Base-by-base conservation (phyloP, 2,797 vertebrate genomes). In the Morus bassanus region DNA sequence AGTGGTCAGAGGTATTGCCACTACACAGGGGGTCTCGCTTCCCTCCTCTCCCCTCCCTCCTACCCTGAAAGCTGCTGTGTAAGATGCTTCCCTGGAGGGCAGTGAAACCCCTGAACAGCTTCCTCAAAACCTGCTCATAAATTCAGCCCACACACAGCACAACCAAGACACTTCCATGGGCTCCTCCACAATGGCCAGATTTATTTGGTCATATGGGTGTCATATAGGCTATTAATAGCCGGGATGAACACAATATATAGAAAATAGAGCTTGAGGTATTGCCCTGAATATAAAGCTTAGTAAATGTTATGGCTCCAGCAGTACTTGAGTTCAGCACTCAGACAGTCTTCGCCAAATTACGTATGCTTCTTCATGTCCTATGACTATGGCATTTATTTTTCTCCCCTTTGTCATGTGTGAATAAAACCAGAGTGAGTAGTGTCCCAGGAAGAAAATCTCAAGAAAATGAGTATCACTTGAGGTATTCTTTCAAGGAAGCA, bases 161-260 rank as follows among this genome's bases (percentile, higher is more conserved):
- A 85, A 45, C 39, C 19, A 64, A 68, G 16, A 21, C 80, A 69
- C 35, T 85, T 95, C 80, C 86, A 85, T 1, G 5, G 53, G 22
- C 60, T 85, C 64, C 60, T 90, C 56, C 74, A 70, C 22, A 59
- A 45, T 41, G 87, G 87, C 46, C 65, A 56, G 50, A 28, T 95
- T 81, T 96, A 87, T 82, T 95, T 87, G 80, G 54, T 78, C 93
- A 77, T 76, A 60, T 11, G 77, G 41, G 75, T 85, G 56, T 85
- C 70, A 54, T 89, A 77, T 64, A 89, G 46, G 18, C 25, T 96
- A 95, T 94, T 93, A 92, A 78, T 88, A 93, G n/a, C 46, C 67
- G 91, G 61, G 61, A 76, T 0, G 1, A 85, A 64, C 7, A 46
- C 43, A 84, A 79, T 28, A 57, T 19, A 88, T 64, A 50, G 61